These are phyloP conservation scores for Drosophila gunungcola DNA, from an alignment of 1,140 invertebrate species.

Conservation along the genomic window DNA sequence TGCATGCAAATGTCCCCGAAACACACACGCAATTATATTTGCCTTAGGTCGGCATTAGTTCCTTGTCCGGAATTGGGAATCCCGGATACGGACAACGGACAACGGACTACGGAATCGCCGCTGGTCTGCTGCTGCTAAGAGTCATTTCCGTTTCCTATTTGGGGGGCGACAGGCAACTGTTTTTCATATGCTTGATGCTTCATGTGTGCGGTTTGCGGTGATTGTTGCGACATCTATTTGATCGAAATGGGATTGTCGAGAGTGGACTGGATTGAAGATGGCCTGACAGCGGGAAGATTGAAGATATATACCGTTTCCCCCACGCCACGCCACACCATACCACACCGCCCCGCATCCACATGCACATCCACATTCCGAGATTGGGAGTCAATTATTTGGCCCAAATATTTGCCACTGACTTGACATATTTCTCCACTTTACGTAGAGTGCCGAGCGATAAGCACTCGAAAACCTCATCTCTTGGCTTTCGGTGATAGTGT, in stretches of 20 bases:
- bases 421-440: slow-evolving; percentile 49
- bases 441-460: slow-evolving; percentile 34
- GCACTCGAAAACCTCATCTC: slow-evolving; percentile 24
- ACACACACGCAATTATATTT: slow-evolving; percentile 79
- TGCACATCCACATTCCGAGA: background rate
- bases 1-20: slow-evolving; percentile 80
- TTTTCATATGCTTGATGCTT: slow-evolving; percentile 56
- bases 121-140: slow-evolving; percentile 63
- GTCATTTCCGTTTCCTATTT: slow-evolving; percentile 73
- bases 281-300: slow-evolving; percentile 37
- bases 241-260: slow-evolving; percentile 55
- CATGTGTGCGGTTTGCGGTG: slow-evolving; percentile 71
- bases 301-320: slow-evolving; percentile 15
- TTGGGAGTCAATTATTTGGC: slow-evolving; percentile 44
- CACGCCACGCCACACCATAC: no score
- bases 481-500: slow-evolving; percentile 40
- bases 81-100: slow-evolving; percentile 35
- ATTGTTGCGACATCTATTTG: slow-evolving; percentile 62
- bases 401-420: slow-evolving; percentile 52
- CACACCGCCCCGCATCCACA: background rate
- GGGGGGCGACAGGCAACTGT: slow-evolving; percentile 46
- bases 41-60: slow-evolving; percentile 82
- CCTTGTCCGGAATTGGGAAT: slow-evolving; percentile 23
- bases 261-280: slow-evolving; percentile 32
- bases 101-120: slow-evolving; percentile 12